These are phyloP conservation scores for Strongylocentrotus purpuratus DNA, from an alignment of 35 echinoderm and acorn worm species.

Conservation along the genomic window DNA sequence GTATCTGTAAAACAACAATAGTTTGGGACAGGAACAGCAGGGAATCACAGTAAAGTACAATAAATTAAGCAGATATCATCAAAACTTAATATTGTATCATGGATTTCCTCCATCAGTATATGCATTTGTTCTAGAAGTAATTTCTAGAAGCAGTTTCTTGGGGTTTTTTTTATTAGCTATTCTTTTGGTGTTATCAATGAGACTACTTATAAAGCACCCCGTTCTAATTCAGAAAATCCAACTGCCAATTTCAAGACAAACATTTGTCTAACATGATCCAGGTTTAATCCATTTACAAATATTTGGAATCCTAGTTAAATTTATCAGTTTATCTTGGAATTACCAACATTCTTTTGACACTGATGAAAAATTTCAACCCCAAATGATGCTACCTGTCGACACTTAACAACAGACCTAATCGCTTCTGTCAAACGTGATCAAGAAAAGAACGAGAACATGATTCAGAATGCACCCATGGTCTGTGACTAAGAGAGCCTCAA, in stretches of 20 bases:
- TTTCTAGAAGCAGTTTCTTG: too few species aligned
- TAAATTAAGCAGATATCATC: too few species aligned
- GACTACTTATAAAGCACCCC: background rate
- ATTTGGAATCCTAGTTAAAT: background rate
- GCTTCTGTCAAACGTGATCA: background rate
- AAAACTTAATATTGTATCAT: too few species aligned
- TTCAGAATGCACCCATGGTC: background rate
- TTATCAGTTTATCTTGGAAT: background rate
- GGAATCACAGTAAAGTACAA: too few species aligned
- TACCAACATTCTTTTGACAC: background rate
- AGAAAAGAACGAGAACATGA: background rate
- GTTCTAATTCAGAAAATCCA: background rate
- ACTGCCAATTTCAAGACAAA: background rate
- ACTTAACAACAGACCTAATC: background rate
- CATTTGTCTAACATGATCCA: background rate
- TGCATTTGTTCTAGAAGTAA: too few species aligned
- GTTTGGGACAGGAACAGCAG: too few species aligned
- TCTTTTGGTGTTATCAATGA: background rate
- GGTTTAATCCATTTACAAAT: background rate
- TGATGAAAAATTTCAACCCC: background rate
- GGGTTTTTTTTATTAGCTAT: too few species aligned
- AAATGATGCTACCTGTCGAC: background rate
- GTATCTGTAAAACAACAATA: too few species aligned
- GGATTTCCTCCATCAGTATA: too few species aligned
- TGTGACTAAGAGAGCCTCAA: background rate